These are phyloP conservation scores for Brachyptera putata DNA, from an alignment of 2,888 invertebrate genomes.

Conservation along the genomic window DNA sequence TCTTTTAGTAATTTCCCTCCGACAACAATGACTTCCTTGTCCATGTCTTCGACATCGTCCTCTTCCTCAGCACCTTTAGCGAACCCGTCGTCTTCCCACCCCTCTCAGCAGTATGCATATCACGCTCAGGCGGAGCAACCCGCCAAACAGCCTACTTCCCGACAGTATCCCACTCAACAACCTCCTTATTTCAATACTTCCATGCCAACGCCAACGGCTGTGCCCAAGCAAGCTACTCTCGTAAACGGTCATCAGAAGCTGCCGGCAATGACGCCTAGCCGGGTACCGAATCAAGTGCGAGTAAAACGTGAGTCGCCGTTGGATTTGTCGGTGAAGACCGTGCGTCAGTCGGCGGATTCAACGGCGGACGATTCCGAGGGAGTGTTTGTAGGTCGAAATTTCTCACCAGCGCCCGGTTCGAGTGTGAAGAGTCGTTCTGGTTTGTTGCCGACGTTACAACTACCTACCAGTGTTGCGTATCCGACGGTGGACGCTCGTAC, in stretches of 20 bases:
- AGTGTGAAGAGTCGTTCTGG: conserved; percentile 36
- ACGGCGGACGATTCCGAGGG: conserved; percentile 65
- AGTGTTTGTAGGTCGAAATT: conserved; percentile 18
- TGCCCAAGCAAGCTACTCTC: background rate
- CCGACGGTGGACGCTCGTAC: conserved; percentile 35
- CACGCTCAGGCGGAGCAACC: conserved; percentile 17
- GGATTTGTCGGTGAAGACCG: conserved; percentile 84
- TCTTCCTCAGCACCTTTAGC: conserved; percentile 5
- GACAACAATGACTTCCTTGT: conserved; percentile 7
- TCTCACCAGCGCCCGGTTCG: conserved; percentile 33
- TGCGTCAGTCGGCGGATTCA: conserved; percentile 83
- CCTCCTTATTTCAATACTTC: background rate
- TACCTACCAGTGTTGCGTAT: conserved; percentile 37
- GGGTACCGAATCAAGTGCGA: conserved; percentile 30
- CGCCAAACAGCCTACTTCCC: background rate
- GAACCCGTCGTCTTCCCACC: background rate
- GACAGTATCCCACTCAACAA: conserved; percentile 8
- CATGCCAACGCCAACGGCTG: background rate
- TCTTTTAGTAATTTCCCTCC: conserved; percentile 18
- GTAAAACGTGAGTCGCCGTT: conserved; percentile 72
- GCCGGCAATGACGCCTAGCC: conserved; percentile 16
- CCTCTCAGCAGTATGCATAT: conserved; percentile 17
- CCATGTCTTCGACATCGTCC: conserved; percentile 18
- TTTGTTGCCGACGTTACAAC: conserved; percentile 38
- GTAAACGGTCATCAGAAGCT: conserved; percentile 24